Evolutionary conservation across 2,888 invertebrate genomes (phyloP), one percentile per base, ranked within the genome.

Genomic region (Lasiommata megera): DNA sequence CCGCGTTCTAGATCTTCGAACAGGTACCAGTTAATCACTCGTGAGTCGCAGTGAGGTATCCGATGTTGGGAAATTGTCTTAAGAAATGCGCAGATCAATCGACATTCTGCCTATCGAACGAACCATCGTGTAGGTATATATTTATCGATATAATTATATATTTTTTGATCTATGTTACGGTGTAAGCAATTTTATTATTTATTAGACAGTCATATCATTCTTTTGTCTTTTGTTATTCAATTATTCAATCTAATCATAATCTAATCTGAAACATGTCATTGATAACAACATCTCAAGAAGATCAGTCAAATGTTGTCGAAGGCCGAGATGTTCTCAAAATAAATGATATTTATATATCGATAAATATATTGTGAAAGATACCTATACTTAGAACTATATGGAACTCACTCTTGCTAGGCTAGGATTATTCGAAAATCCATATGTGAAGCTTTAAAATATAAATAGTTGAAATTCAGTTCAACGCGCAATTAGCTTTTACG

Each of bases 1-100:
- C 66, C 72, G 75, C 72, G 74, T 53, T 68, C 74, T 55, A 68
- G 58, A 69, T 75, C 44, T 60, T 51, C 54, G 56, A 67, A 68
- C 57, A 29, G 50, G 54, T 60, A 56, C 46, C 40, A 47, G n/a
- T 34, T 47, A 34, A 40, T 40, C 0, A 17, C 16, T 16, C 16
- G 3, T 40, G 36, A 2, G 38, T 38, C 1, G 16, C 16, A 34
- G 31, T 17, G 34, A 34, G 17, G 23, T 51, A 36, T 54, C 46
- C 46, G 54, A 11, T 12, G n/a, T 18, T 7, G 18, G 12, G 17
- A 36, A 37, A 48, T 23, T 48, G n/a, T 31, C 17, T 48, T 17
- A 36, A 12, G 48, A 48, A 48, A 48, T 23, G 36, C 47, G 23
- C 28, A 38, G 23, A 43, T 12, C n/a, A 23, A 11, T 8, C 12